A percentile compares a stretch with the other conserved stretches of the same genome.
Evolutionary conservation across 2,113 vertebrate genomes (phyloP).

Genomic region (Monarcha castaneiventris): DNA sequence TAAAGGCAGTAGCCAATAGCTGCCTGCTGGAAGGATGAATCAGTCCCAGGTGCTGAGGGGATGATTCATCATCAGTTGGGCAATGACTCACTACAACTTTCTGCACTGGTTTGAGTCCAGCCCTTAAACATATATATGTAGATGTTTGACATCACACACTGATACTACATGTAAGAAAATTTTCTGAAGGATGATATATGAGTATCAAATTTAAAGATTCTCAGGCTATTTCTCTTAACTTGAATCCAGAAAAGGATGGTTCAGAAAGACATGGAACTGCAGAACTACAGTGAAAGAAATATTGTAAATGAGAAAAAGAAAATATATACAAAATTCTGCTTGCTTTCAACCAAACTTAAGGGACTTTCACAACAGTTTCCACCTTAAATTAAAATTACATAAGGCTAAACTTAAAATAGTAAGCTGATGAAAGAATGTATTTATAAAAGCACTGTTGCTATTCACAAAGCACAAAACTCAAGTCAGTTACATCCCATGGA

Average conservation of each 20-base stretch:
- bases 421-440: neutral
- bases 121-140: neutral
- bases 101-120: neutral
- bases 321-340: neutral
- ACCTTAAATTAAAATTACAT: neutral
- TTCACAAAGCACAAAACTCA: neutral
- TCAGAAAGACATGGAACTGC: neutral
- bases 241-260: neutral
- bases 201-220: neutral
- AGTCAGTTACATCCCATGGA: neutral
- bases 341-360: neutral
- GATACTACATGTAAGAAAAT: neutral
- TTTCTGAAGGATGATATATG: neutral
- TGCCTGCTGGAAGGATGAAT: constrained; percentile 40
- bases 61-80: constrained; percentile 54
- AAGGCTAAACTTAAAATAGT: neutral
- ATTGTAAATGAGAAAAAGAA: neutral
- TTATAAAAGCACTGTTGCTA: neutral
- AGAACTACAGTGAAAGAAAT: neutral
- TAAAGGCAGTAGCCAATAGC: constrained; percentile 17
- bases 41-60: constrained; percentile 54
- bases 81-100: constrained; percentile 57
- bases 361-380: neutral
- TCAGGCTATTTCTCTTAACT: neutral
- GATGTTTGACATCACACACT: neutral